A percentile compares a stretch with the other conserved stretches of the same genome.
phyloP scores from a whole-genome alignment of 2,797 vertebrate species.

The Chanos chanos region DNA sequence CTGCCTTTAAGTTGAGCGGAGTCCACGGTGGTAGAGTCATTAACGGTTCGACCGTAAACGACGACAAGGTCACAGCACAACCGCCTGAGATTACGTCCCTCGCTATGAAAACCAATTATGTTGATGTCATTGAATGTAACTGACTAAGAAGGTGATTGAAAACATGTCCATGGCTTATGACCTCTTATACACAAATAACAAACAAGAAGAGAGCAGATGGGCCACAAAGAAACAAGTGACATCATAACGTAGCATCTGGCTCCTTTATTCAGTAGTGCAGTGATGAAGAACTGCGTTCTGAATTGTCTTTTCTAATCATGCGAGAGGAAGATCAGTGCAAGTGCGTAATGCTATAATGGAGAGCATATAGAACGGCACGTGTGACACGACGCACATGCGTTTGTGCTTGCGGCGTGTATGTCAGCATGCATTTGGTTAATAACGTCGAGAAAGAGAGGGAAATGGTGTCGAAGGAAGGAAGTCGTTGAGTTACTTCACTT shows the following conservation, averaged over 20 bases:
- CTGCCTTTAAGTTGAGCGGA: too few species aligned
- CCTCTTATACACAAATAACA: not conserved
- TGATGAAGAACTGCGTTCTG: not conserved
- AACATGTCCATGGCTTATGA: not conserved
- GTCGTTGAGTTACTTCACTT: not conserved
- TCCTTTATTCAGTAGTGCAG: not conserved
- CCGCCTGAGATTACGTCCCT: too few species aligned
- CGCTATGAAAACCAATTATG: constrained; percentile 15
- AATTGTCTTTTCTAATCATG: not conserved
- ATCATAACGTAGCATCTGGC: not conserved
- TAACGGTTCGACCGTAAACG: too few species aligned
- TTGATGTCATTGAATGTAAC: not conserved
- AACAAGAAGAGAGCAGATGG: not conserved
- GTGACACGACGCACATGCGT: not conserved
- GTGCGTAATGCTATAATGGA: not conserved
- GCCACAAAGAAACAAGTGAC: not conserved
- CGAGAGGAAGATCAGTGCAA: constrained; percentile 12
- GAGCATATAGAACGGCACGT: not conserved
- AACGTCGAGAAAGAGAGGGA: not conserved
- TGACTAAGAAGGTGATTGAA: too few species aligned
- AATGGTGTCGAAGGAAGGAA: not conserved
- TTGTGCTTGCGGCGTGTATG: not conserved
- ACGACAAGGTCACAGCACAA: too few species aligned
- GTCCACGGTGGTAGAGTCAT: too few species aligned
- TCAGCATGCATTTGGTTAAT: not conserved